A percentile compares a stretch with the other conserved stretches of the same genome.
Conservation (phyloP, 2,888 invertebrate species). For the Masnerella sp. region DNA sequence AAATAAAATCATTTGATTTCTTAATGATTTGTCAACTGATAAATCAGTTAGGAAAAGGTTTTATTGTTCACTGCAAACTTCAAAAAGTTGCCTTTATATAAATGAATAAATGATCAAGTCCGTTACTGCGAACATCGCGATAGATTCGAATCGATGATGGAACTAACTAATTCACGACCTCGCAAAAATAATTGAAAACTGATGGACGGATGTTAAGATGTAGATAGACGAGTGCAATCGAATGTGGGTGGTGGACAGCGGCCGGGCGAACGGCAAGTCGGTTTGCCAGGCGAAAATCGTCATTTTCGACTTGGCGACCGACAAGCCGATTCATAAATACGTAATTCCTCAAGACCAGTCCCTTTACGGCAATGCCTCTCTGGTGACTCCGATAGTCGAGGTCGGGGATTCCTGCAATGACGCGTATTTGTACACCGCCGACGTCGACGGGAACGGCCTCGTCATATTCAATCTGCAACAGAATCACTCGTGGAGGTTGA, state of each 20-base stretch:
- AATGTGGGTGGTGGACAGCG: slow-evolving; percentile 77
- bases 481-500: slow-evolving; percentile 73
- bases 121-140: slow-evolving; percentile 3
- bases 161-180: slow-evolving; percentile 6
- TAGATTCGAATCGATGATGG: slow-evolving; percentile 16
- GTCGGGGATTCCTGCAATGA: slow-evolving; percentile 71
- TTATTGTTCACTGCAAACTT: too few species aligned
- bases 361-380: slow-evolving; percentile 68
- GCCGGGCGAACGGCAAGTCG: slow-evolving; percentile 63
- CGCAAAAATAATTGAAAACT: slow-evolving; percentile 34
- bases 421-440: slow-evolving; percentile 74
- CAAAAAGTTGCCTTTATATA: slow-evolving; percentile 7
- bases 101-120: slow-evolving; percentile 21
- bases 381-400: slow-evolving; percentile 75
- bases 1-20: too few species aligned
- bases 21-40: too few species aligned
- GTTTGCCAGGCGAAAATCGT: slow-evolving; percentile 76
- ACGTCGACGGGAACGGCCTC: slow-evolving; percentile 73
- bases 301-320: slow-evolving; percentile 75
- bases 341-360: slow-evolving; percentile 70
- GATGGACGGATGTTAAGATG: slow-evolving; percentile 48
- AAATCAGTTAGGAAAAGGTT: too few species aligned
- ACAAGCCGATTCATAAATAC: slow-evolving; percentile 72
- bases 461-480: slow-evolving; percentile 70
- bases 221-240: slow-evolving; percentile 77